A percentile compares a stretch with the other conserved stretches of the same genome.
These are phyloP conservation scores for Drosophila differens DNA, from an alignment of 2,888 invertebrate genomes.

Conservation along the genomic window DNA sequence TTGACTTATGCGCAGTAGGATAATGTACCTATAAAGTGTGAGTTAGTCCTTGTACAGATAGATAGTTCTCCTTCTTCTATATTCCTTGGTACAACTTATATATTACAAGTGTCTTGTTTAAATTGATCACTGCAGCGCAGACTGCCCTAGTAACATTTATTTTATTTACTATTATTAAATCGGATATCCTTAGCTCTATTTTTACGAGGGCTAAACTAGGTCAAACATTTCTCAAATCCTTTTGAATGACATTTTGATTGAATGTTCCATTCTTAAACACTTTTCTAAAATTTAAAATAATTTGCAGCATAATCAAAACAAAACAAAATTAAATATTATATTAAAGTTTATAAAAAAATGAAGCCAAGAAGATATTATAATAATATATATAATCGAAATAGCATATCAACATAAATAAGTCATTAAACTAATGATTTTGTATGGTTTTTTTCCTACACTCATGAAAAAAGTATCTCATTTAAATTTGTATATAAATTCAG, in stretches of 20 bases:
- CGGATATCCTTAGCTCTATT: neutral
- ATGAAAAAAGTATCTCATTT: neutral
- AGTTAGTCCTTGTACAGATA: neutral
- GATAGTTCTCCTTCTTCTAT: neutral
- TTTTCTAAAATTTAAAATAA: neutral
- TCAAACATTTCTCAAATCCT: neutral
- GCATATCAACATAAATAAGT: neutral
- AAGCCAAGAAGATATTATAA: too few species aligned
- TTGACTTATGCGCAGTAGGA: neutral
- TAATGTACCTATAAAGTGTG: neutral
- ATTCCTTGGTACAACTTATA: too few species aligned
- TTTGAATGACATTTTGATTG: neutral
- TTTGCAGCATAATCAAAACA: neutral
- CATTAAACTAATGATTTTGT: neutral
- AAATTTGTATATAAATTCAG: neutral
- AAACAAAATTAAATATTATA: neutral
- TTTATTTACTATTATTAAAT: neutral
- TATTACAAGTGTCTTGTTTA: too few species aligned
- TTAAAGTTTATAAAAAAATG: fast-evolving
- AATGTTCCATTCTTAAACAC: too few species aligned
- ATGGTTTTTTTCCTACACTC: neutral
- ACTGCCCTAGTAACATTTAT: neutral
- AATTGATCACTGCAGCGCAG: too few species aligned
- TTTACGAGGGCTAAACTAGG: neutral
- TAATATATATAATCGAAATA: neutral